Base-by-base conservation (phyloP, 2,113 vertebrate species). In the Dromiciops gliroides region DNA sequence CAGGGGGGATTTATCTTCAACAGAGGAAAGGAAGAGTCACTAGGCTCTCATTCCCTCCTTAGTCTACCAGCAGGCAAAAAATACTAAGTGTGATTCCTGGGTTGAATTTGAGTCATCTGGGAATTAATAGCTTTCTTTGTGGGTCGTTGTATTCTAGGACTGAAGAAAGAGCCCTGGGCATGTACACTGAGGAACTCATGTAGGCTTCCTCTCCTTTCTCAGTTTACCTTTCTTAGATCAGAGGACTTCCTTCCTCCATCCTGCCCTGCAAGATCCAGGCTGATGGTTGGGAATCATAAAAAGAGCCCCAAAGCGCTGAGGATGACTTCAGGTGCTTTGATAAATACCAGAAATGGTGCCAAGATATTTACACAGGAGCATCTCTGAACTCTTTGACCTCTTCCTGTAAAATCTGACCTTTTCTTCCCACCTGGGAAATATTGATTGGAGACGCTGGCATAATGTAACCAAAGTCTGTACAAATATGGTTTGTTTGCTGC, bases 341-440 rank as follows among this genome's bases (percentile, higher is more conserved):
- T 90, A 49, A 90, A 90, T 31, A 8, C 14, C 25, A 90, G 25
- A 48, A 90, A 90, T 49, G 89, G 25, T 24, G 25, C 48, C 50
- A 14, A 50, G 48, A 50, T 90, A 50, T 90, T 49, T 90, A 28
- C 89, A 48, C 26, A 90, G 89, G 22, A 0, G 24, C 9, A 23
- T 44, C 48, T 50, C 89, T 90, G 89, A 90, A 48, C 89, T 90
- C 89, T 90, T 48, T 90, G 89, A 48, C 89, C 89, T 50, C 89
- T 90, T 90, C 14, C 89, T 90, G 89, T 90, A 48, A 90, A 90
- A 90, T 50, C 89, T 49, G 48, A 90, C 89, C 89, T 90, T 90
- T 90, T 31, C 89, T 90, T 50, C 48, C 25, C 48, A 49, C 47
- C 48, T 50, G 89, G 89, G 89, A 90, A 90, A 50, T 90, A 90